Conservation (phyloP, 2,113 vertebrate species). For the Lasiurus borealis region DNA sequence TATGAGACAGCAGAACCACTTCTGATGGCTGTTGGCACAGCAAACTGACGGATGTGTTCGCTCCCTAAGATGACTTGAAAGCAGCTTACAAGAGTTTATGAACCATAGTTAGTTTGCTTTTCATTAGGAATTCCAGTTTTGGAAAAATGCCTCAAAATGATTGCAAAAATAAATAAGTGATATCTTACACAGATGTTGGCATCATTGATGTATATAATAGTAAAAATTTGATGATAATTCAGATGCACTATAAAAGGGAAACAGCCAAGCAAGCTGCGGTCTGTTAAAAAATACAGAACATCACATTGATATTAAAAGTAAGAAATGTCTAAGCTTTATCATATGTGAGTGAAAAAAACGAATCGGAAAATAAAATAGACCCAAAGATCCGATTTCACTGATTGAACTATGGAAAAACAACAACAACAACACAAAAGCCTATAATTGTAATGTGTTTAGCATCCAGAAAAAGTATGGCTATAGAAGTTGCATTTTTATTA, state of each 20-base stretch:
- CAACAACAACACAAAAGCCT: not conserved
- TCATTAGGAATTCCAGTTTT: constrained; percentile 40
- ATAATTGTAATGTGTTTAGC: not conserved
- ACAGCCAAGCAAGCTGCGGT: not conserved
- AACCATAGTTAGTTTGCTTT: constrained; percentile 15
- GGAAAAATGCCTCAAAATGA: constrained; percentile 31
- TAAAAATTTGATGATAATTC: constrained; percentile 9
- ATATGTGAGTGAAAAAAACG: constrained; percentile 20
- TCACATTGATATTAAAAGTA: constrained; percentile 16
- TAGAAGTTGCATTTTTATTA: constrained; percentile 20
- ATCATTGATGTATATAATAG: not conserved
- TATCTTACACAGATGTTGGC: constrained; percentile 25
- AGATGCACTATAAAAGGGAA: not conserved
- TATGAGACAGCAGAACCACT: not conserved
- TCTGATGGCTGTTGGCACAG: not conserved
- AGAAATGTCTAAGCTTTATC: not conserved
- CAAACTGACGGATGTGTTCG: not conserved
- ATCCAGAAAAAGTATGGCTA: not conserved
- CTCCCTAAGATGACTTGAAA: not conserved
- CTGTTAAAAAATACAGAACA: not conserved
- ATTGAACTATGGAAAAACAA: not conserved
- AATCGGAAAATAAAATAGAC: constrained; percentile 57
- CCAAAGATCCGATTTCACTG: not conserved
- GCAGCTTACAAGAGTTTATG: not conserved
- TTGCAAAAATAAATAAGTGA: not conserved